These are phyloP conservation scores for Rhagonycha fulva DNA, from an alignment of 2,888 invertebrate species.

Conservation along the genomic window DNA sequence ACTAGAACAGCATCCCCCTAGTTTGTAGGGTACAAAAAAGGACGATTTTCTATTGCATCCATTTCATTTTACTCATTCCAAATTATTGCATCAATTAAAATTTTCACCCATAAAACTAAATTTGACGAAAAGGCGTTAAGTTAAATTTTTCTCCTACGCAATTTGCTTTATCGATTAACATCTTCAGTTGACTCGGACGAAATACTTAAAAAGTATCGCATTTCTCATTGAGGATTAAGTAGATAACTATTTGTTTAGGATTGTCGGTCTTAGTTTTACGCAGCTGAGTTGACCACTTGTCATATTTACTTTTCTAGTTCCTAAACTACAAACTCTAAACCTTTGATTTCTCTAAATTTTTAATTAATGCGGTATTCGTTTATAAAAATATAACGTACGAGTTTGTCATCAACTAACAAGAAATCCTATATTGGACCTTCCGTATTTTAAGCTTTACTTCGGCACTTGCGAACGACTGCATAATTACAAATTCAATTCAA, in stretches of 20 bases:
- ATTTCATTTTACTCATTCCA: constrained; percentile 13
- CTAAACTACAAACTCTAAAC: constrained; percentile 4
- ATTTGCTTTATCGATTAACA: background rate
- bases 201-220: constrained; percentile 34
- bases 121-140: background rate
- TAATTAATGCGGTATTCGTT: background rate
- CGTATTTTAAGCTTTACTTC: background rate
- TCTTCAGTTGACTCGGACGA: constrained; percentile 1
- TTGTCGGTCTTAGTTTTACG: constrained; percentile 24
- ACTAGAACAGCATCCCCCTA: constrained; percentile 32
- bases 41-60: constrained; percentile 18
- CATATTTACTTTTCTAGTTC: constrained; percentile 15
- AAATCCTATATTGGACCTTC: background rate
- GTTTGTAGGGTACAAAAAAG: constrained; percentile 20
- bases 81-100: background rate
- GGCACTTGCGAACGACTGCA: background rate
- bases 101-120: background rate
- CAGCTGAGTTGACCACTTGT: constrained; percentile 27
- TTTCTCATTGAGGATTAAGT: constrained; percentile 39
- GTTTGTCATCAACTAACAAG: background rate
- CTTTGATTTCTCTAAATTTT: constrained; percentile 19
- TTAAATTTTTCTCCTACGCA: background rate
- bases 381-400: background rate
- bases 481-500: background rate
- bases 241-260: constrained; percentile 39